Evolutionary conservation across 2,888 invertebrate genomes (phyloP), one percentile per base, ranked within the genome.

Genomic region (Athalia rosae): DNA sequence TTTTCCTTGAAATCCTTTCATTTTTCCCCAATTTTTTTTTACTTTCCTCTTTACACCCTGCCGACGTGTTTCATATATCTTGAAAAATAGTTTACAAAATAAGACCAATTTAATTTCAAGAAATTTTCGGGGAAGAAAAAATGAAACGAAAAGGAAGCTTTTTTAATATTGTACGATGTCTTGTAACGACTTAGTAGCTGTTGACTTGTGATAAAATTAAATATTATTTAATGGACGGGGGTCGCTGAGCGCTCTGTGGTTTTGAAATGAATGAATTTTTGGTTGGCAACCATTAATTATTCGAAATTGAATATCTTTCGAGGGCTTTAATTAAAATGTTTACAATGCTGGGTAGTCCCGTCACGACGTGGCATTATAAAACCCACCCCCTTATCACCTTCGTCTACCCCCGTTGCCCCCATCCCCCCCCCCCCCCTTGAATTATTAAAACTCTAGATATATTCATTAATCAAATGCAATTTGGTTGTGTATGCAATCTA

Each of bases 321-420:
- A 79, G 80, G 78, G 81, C 82, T 87, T 87, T 87, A 87, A 88
- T 87, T 87, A 86, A 87, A 87, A 86, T 87, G 86, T 87, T 87
- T 87, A 87, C 87, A 87, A 84, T 83, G 84, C 79, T 79, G 79
- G 79, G 63, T 28, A 28, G 28, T 78, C 76, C 56, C 78, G 79
- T 80, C 62, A 77, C 71, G 73, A 62, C 71, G 76, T 81, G 81
- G 84, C 82, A 82, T 84, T 87, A 82, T 82, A 80, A 80, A 79
- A 82, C 79, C 80, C 15, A 56, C 69, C 28, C 28, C 28, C 28
- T 28, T 28, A 28, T 28, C 28, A 28, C 28, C 28, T 28, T 2
- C 28, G 28, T 28, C 28, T 2, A 2, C 2, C 28, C 28, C 28
- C 28, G n/a, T n/a, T n/a, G 2, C 28, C 28, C 28, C 28, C 28